Base-by-base conservation (phyloP, 2,797 vertebrate species). In the Perdix hodgsoniae region DNA sequence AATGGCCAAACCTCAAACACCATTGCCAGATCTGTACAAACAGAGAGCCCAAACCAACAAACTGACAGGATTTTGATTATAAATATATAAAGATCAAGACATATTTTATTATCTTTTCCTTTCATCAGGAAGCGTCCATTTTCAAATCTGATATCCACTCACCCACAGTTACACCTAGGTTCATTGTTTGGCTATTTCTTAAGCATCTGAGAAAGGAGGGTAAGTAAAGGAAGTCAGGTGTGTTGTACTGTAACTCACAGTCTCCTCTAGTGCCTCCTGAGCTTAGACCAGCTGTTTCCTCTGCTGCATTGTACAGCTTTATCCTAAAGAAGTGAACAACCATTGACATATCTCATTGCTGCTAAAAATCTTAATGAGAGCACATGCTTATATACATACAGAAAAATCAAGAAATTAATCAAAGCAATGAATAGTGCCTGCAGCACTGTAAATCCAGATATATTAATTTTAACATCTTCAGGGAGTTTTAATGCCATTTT, bases 391-490 rank as follows among this genome's bases (percentile, higher is more conserved):
- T 22, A 81, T 1, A 0, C 33, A 70, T 35, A 76, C 16, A 77
- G 33, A 90, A 50, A 91, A 95, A 66, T 88, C 74, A 71, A 91
- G 72, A 82, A 93, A 94, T 94, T 84, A 8, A 71, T 96, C 91
- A 96, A 90, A 91, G 54, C 74, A 95, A 94, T 77, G 75, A 61
- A 65, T 72, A 90, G 61, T 75, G 52, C 52, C 93, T 91, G 61
- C 67, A 95, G 91, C 84, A 78, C 33, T 85, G 45, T 95, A 94
- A 93, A 96, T 83, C 75, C 65, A 91, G 94, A 69, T 45, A 85
- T 74, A 96, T 79, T 77, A 90, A 90, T 95, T 96, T 90, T 86
- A 88, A 60, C 83, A 91, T 83, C 88, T 94, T 95, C 61, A 47
- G 83, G 88, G 78, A 72, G 45, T 2, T 94, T 90, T 93, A 85